Percentiles rank a stretch among this genome's conserved stretches.
Evolutionary conservation across 2,113 vertebrate genomes (phyloP).

Genomic region (Salvelinus sp.): DNA sequence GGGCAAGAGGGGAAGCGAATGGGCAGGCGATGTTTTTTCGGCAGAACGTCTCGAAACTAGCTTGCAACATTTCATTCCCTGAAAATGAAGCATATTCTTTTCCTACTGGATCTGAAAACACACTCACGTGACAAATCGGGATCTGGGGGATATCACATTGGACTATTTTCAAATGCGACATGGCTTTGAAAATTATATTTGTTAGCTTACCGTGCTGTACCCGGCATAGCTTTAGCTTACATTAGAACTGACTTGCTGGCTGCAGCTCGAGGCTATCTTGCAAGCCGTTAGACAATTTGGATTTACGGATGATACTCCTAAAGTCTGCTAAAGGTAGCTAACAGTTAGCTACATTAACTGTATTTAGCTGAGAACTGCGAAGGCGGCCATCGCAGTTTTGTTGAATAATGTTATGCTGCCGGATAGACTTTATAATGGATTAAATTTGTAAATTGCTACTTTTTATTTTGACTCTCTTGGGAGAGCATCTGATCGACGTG

Average conservation of each 20-base stretch:
- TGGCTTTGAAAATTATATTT: conserved; percentile 56
- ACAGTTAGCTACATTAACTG: not conserved
- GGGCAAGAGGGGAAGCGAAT: conserved; percentile 43
- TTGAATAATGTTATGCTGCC: conserved; percentile 30
- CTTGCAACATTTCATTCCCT: conserved; percentile 52
- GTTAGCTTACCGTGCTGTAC: conserved; percentile 16
- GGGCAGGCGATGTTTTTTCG: conserved; percentile 53
- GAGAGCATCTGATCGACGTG: conserved; percentile 23
- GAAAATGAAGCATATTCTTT: conserved; percentile 44
- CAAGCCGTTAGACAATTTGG: not conserved
- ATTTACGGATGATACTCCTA: conserved; percentile 14
- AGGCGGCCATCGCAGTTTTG: conserved; percentile 44
- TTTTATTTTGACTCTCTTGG: conserved; percentile 34
- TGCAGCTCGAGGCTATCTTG: not conserved
- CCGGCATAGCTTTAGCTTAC: not conserved
- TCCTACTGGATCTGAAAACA: conserved; percentile 33
- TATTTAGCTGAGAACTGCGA: conserved; percentile 31
- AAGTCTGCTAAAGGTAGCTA: conserved; percentile 27
- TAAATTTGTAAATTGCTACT: conserved; percentile 24
- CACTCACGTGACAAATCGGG: conserved; percentile 23
- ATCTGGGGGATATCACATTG: conserved; percentile 39
- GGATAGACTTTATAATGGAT: conserved; percentile 14
- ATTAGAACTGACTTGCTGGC: not conserved
- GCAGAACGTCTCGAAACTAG: conserved; percentile 75
- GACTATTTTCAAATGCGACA: conserved; percentile 69